Conservation (phyloP, 2,888 invertebrate genomes). For the Thymelicus acteon region DNA sequence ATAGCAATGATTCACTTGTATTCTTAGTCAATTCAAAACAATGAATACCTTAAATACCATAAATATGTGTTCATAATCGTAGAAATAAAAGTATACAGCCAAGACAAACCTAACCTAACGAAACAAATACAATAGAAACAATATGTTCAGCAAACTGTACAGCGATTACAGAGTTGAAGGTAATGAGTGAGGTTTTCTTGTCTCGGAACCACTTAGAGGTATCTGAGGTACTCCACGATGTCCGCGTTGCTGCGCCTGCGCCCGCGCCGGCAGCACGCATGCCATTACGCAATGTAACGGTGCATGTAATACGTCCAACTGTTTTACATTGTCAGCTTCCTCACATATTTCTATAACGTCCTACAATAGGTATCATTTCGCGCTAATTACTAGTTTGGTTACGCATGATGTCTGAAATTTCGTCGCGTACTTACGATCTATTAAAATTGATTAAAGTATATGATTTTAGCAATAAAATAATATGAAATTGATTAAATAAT, state of each 20-base stretch:
- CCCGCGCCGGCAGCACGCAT: background rate
- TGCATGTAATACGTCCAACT: constrained; percentile 10
- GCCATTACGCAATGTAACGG: constrained; percentile 16
- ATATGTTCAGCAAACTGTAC: background rate
- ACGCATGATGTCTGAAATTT: no score
- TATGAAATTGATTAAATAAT: no score
- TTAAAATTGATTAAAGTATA: no score
- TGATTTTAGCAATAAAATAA: no score
- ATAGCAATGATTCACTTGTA: background rate
- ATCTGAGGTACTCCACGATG: constrained; percentile 13
- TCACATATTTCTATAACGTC: background rate
- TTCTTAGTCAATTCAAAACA: background rate
- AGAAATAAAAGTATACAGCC: background rate
- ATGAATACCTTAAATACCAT: background rate
- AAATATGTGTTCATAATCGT: background rate
- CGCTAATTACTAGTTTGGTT: no score
- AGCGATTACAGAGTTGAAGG: constrained; percentile 12
- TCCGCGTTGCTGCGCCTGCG: constrained; percentile 2
- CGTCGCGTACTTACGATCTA: no score
- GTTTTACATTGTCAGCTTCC: constrained; percentile 18
- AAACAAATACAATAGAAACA: constrained; percentile 5
- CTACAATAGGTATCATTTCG: background rate
- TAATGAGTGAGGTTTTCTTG: constrained; percentile 9
- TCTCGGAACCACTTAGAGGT: constrained; percentile 15
- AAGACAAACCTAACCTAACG: background rate